Percentiles rank a stretch among this genome's conserved stretches.
Conservation (phyloP, 1,140 invertebrate genomes). For the Hyphantria cunea region DNA sequence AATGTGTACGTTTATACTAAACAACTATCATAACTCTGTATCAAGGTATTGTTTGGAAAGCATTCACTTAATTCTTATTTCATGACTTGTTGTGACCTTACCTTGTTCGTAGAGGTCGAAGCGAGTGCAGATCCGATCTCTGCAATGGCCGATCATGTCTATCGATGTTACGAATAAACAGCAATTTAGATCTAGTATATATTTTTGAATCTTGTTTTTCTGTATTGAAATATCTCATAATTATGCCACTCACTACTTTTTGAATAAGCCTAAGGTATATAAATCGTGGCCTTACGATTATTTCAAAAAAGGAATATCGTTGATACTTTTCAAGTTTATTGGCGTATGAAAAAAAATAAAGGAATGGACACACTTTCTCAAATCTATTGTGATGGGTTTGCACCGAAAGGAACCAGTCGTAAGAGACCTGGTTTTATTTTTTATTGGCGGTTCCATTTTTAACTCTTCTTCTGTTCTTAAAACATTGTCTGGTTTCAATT, state of each 20-base stretch:
- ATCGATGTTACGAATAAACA: conserved; percentile 47
- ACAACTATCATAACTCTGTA: conserved; percentile 22
- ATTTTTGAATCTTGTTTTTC: conserved; percentile 2
- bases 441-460: too few relatives aligned
- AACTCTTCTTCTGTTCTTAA: too few relatives aligned
- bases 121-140: conserved; percentile 51
- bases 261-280: too few relatives aligned
- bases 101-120: conserved; percentile 49
- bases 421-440: too few relatives aligned
- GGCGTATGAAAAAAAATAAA: too few relatives aligned
- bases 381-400: too few relatives aligned
- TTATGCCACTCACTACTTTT: background rate
- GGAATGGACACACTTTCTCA: too few relatives aligned
- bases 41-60: conserved; percentile 36
- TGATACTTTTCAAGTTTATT: too few relatives aligned
- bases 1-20: background rate
- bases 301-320: too few relatives aligned
- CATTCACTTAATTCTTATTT: conserved; percentile 62
- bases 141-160: conserved; percentile 47
- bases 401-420: too few relatives aligned
- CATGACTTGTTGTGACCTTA: conserved; percentile 56
- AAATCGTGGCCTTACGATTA: too few relatives aligned
- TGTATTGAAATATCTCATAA: conserved; percentile 16
- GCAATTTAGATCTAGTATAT: conserved; percentile 24
- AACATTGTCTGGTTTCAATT: too few relatives aligned